These are phyloP conservation scores for Girardia tigrina DNA, from an alignment of 2,888 invertebrate species.

Conservation along the genomic window DNA sequence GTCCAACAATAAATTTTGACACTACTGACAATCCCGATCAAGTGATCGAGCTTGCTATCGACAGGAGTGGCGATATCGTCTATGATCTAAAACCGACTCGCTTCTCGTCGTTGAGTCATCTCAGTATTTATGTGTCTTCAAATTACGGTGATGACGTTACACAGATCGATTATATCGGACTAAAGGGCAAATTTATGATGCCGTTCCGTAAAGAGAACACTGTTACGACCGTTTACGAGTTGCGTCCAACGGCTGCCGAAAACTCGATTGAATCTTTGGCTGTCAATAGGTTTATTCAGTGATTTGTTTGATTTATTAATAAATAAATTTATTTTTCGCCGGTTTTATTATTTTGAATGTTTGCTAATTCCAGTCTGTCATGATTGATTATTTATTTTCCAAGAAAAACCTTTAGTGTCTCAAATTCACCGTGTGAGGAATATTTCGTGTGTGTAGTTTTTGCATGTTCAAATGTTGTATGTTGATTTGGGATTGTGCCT, in stretches of 20 bases:
- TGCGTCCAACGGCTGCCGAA: not conserved
- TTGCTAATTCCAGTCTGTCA: no score
- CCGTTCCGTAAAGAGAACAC: slow-evolving; percentile 55
- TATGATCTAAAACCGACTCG: slow-evolving; percentile 61
- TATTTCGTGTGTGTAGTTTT: no score
- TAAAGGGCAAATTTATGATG: slow-evolving; percentile 77
- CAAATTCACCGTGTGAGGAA: no score
- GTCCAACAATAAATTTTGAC: slow-evolving; percentile 84
- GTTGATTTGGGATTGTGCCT: no score
- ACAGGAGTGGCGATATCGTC: slow-evolving; percentile 66
- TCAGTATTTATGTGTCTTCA: slow-evolving; percentile 73
- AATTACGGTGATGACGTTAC: slow-evolving; percentile 61
- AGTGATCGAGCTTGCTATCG: slow-evolving; percentile 70
- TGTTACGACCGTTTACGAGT: not conserved
- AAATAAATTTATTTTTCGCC: no score
- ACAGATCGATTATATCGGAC: slow-evolving; percentile 77
- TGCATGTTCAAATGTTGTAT: no score
- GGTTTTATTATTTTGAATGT: no score
- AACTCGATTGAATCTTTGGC: no score
- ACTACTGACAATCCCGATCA: slow-evolving; percentile 67
- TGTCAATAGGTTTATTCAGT: no score
- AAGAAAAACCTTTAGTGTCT: no score
- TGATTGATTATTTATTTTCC: no score
- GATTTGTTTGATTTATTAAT: no score
- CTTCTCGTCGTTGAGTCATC: slow-evolving; percentile 55